Conservation (phyloP, 2,888 invertebrate species). For the Gnatocerus cornutus region DNA sequence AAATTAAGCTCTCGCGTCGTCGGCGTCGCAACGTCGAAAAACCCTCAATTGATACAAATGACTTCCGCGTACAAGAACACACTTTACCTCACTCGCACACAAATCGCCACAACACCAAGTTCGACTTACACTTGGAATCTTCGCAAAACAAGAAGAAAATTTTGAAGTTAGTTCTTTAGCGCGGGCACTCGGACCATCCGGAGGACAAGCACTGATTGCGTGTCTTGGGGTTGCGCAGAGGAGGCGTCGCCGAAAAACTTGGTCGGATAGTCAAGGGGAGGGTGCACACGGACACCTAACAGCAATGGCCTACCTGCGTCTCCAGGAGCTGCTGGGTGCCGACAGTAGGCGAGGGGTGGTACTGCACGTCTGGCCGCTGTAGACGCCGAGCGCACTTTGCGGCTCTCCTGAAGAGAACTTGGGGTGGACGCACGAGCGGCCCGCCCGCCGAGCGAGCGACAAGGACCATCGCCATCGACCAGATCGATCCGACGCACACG, state of each 20-base stretch:
- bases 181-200: slow-evolving; percentile 25
- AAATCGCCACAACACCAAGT: slow-evolving; percentile 22
- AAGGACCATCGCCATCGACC: slow-evolving; percentile 63
- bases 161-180: not conserved
- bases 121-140: slow-evolving; percentile 48
- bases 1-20: slow-evolving; percentile 9
- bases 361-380: slow-evolving; percentile 71
- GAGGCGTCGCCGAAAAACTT: slow-evolving; percentile 69
- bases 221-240: slow-evolving; percentile 62
- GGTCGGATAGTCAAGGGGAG: slow-evolving; percentile 67
- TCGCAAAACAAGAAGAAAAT: slow-evolving; percentile 51
- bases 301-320: slow-evolving; percentile 63
- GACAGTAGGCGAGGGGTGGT: slow-evolving; percentile 65
- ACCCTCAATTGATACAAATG: slow-evolving; percentile 68
- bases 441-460: slow-evolving; percentile 66
- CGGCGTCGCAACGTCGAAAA: slow-evolving; percentile 40
- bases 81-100: slow-evolving; percentile 7
- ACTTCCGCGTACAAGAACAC: slow-evolving; percentile 64
- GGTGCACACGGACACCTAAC: slow-evolving; percentile 30
- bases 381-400: slow-evolving; percentile 74
- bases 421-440: slow-evolving; percentile 69
- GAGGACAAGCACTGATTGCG: slow-evolving; percentile 55
- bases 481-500: slow-evolving; percentile 61
- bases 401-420: slow-evolving; percentile 64
- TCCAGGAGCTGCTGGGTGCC: slow-evolving; percentile 59